Evolutionary conservation across 2,888 invertebrate species (phyloP).

Genomic region (Pyrgus malvae): DNA sequence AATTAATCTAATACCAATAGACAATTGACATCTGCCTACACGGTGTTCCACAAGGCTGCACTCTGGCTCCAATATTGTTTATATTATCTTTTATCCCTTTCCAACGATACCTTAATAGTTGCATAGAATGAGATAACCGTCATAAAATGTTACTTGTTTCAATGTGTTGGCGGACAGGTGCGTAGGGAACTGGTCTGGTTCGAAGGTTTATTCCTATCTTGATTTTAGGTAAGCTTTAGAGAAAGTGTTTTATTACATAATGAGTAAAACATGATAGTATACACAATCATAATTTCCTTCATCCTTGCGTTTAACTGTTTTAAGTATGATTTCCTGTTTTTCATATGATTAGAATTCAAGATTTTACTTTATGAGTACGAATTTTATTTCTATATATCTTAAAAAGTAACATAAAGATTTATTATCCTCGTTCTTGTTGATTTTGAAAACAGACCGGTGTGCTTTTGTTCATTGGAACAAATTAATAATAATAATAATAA

Average conservation of each 20-base stretch:
- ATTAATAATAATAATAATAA: too few relatives aligned
- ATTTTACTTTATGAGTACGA: too few relatives aligned
- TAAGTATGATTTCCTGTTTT: too few relatives aligned
- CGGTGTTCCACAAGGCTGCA: slow-evolving; percentile 54
- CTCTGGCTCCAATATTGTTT: slow-evolving; percentile 51
- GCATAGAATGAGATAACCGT: slow-evolving; percentile 39
- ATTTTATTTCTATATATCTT: too few relatives aligned
- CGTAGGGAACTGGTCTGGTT: slow-evolving; percentile 40
- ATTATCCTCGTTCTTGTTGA: too few relatives aligned
- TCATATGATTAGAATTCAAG: too few relatives aligned
- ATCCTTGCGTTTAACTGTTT: too few relatives aligned
- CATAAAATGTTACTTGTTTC: slow-evolving; percentile 40
- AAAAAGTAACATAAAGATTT: too few relatives aligned
- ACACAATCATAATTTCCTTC: too few relatives aligned
- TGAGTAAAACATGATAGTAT: background rate
- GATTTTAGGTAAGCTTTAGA: slow-evolving; percentile 16
- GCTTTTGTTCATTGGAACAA: too few relatives aligned
- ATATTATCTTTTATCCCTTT: slow-evolving; percentile 42
- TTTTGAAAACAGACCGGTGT: too few relatives aligned
- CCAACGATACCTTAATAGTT: slow-evolving; percentile 27
- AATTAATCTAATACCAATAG: background rate
- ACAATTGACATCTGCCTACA: slow-evolving; percentile 44
- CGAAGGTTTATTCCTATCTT: slow-evolving; percentile 15
- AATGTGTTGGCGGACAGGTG: slow-evolving; percentile 53
- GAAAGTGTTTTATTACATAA: slow-evolving; percentile 24